Percentiles rank a stretch among this genome's conserved stretches.
Conservation (phyloP, 2,797 vertebrate genomes). For the Tarsius wallacei region DNA sequence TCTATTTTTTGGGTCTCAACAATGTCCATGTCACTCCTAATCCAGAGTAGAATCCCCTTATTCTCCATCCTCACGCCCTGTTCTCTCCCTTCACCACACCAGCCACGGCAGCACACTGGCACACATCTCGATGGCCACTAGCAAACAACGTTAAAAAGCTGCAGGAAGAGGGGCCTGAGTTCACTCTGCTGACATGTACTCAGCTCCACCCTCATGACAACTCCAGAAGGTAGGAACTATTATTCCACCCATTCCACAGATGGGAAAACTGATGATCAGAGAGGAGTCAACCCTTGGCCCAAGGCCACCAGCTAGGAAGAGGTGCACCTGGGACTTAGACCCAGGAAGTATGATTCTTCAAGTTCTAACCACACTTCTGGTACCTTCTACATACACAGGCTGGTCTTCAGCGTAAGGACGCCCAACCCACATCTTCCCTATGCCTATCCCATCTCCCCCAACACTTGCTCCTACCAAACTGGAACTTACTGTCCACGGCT, state of each 20-base stretch:
- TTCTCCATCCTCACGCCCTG: neutral
- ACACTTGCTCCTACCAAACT: neutral
- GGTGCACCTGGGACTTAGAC: too few species aligned
- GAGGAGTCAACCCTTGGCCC: neutral
- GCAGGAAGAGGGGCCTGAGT: neutral
- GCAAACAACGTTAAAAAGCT: neutral
- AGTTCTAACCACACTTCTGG: neutral
- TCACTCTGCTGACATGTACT: neutral
- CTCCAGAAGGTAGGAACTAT: neutral
- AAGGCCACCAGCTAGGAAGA: neutral
- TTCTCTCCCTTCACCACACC: neutral
- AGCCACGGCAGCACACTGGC: too few species aligned
- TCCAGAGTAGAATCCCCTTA: neutral
- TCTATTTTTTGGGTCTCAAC: neutral
- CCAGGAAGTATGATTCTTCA: neutral
- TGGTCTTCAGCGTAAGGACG: neutral
- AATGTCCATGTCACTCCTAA: neutral
- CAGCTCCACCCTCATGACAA: neutral
- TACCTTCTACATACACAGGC: fast-evolving
- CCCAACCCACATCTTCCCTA: neutral
- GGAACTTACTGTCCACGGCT: neutral
- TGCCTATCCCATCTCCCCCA: neutral
- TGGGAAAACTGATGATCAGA: neutral
- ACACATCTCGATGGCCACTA: neutral
- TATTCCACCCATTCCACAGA: neutral